phyloP scores from a whole-genome alignment of 2,113 vertebrate species.

The Chitala chitala region DNA sequence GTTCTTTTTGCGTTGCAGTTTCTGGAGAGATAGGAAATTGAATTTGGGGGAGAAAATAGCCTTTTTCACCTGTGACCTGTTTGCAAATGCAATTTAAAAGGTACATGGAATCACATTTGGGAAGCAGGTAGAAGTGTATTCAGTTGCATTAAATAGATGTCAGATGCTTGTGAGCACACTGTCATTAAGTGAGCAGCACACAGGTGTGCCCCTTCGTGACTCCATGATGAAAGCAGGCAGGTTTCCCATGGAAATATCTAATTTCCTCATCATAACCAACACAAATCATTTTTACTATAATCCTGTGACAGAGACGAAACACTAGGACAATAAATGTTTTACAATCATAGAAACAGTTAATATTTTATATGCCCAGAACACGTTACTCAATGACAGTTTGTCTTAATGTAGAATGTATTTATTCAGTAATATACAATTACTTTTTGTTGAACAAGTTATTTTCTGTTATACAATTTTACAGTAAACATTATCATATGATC shows the following conservation, averaged over 20 bases:
- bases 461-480: too few species aligned
- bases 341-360: background rate
- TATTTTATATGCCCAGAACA: background rate
- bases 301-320: background rate
- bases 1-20: background rate
- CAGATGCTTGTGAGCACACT: background rate
- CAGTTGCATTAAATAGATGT: slow-evolving; percentile 9
- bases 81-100: slow-evolving; percentile 14
- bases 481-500: too few species aligned
- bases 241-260: background rate
- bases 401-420: too few species aligned
- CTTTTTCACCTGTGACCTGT: slow-evolving; percentile 3
- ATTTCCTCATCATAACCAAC: background rate
- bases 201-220: background rate
- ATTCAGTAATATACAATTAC: too few species aligned
- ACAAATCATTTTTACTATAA: background rate
- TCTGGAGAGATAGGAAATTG: background rate
- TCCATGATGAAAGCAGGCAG: background rate
- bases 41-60: slow-evolving; percentile 14
- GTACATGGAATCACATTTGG: slow-evolving; percentile 15
- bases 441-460: too few species aligned
- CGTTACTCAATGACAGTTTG: too few species aligned
- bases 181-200: background rate
- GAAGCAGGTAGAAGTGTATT: background rate
- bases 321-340: background rate